Evolutionary conservation across 2,888 invertebrate species (phyloP).

Genomic region (Microplitis manilae): DNA sequence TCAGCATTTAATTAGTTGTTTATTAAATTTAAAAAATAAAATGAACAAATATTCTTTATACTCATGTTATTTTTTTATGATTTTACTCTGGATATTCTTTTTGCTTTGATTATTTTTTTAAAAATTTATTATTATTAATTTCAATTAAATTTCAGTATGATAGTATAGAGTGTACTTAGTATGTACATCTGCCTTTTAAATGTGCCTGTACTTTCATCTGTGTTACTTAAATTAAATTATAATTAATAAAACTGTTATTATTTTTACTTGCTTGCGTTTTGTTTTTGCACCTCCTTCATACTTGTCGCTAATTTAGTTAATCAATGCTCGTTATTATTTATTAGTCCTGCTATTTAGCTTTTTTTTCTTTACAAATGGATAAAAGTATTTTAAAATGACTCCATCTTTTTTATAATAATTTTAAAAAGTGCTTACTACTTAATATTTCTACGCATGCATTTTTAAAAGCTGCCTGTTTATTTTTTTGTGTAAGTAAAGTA

Average conservation of each 20-base stretch:
- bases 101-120: neutral
- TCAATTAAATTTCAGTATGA: neutral
- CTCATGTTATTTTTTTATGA: neutral
- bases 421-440: neutral
- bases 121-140: neutral
- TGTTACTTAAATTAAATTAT: slow-evolving; percentile 57
- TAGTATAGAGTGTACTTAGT: slow-evolving; percentile 26
- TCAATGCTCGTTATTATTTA: slow-evolving; percentile 15
- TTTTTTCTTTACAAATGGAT: neutral
- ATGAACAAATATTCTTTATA: neutral
- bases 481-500: slow-evolving; percentile 1
- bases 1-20: neutral
- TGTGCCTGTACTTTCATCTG: slow-evolving; percentile 62
- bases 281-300: slow-evolving; percentile 55
- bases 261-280: slow-evolving; percentile 63
- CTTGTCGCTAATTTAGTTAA: slow-evolving; percentile 34
- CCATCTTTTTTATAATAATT: neutral
- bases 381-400: neutral
- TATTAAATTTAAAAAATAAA: neutral
- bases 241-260: slow-evolving; percentile 68
- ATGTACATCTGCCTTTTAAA: slow-evolving; percentile 50
- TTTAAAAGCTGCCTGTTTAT: neutral
- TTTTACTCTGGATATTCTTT: neutral
- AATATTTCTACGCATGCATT: neutral
- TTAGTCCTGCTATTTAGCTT: slow-evolving; percentile 16